Percentiles rank a stretch among this genome's conserved stretches.
phyloP scores from a whole-genome alignment of 2,888 invertebrate genomes.

The Eupithecia pulchellata region DNA sequence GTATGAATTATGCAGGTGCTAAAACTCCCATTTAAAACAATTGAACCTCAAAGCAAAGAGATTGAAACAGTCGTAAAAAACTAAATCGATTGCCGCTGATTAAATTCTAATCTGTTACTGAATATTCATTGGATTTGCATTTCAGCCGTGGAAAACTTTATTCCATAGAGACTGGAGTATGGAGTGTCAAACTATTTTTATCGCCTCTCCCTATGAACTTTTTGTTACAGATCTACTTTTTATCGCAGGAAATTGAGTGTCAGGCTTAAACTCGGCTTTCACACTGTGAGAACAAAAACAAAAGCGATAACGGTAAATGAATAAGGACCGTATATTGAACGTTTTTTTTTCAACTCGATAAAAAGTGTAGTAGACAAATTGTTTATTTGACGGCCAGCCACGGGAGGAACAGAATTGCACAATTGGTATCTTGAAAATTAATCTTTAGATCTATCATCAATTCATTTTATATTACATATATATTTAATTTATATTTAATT shows the following conservation, averaged over 20 bases:
- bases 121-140: conserved; percentile 42
- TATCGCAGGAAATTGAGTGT: background rate
- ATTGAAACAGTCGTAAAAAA: conserved; percentile 26
- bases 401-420: background rate
- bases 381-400: background rate
- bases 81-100: conserved; percentile 32
- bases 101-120: conserved; percentile 32
- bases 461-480: background rate
- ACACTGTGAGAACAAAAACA: background rate
- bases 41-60: conserved; percentile 14
- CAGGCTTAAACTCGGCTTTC: too few relatives aligned
- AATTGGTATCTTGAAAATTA: too few relatives aligned
- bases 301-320: background rate
- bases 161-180: conserved; percentile 10
- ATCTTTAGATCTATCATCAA: background rate
- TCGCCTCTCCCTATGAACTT: background rate
- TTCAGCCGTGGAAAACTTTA: conserved; percentile 26
- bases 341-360: background rate
- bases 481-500: too few relatives aligned
- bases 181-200: conserved; percentile 14
- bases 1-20: too few relatives aligned
- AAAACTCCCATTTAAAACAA: conserved; percentile 14
- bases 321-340: background rate
- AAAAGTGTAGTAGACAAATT: background rate
- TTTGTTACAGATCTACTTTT: conserved; percentile 4